Base-by-base conservation (phyloP, 2,113 vertebrate species). In the Aix galericulata region DNA sequence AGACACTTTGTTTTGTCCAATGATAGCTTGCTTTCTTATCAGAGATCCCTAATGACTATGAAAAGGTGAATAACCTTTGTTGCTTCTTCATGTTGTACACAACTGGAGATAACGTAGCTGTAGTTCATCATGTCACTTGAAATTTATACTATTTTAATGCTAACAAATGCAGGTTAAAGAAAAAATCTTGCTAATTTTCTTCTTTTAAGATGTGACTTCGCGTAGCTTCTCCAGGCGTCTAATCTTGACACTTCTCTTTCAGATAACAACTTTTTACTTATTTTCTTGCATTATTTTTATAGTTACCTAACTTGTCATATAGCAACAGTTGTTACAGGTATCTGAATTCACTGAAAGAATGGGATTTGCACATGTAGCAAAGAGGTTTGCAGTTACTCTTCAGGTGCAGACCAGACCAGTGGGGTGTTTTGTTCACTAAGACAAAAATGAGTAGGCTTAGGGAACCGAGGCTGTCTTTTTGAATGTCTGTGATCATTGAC, bases 401-500 rank as follows among this genome's bases (percentile, higher is more conserved):
- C 53, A 77, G 80, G 52, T 80, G 72, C 76, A 44, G 50, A 85
- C 25, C 46, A 66, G 36, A 62, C 18, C 56, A n/a, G 1, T 22
- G 66, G 67, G 69, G 6, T 36, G 48, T 78, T 85, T 67, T 52
- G 58, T 77, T 53, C 25, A 20, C 42, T 32, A 17, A 67, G 81
- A 48, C 0, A 7, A 91, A 91, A 96, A 88, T 13, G 36, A 89
- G 67, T 27, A 72, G 68, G n/a, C 62, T 77, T 75, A 9, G 81
- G 56, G 60, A 78, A 50, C 60, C 46, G 53, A 6, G 27, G 36
- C 34, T 83, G 68, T 85, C 75, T 82, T 50, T 76, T 66, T 42
- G 82, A 90, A 75, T 23, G 21, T 74, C 38, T 88, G 59, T 88
- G 85, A 74, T 83, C 72, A 77, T 64, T 71, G 74, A 25, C 73